Conservation (phyloP, 2,888 invertebrate genomes). For the Salpingus planirostris region DNA sequence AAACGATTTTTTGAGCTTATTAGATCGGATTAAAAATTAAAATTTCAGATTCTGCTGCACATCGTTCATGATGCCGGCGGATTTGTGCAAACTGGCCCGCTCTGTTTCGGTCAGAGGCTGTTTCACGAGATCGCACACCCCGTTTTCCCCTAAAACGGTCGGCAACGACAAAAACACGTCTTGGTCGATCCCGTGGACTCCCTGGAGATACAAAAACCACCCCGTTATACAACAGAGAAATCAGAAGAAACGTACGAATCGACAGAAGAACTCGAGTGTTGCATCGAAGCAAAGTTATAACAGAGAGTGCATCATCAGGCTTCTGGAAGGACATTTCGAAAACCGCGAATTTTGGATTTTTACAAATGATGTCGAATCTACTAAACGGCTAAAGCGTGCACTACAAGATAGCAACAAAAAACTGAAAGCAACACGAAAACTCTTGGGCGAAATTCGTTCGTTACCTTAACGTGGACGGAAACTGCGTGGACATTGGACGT, state of each 20-base stretch:
- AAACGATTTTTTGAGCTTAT: no score
- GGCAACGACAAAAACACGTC: conserved; percentile 85
- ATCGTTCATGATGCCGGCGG: conserved; percentile 44
- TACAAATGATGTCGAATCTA: not conserved
- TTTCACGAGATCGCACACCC: conserved; percentile 63
- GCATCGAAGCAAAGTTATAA: no score
- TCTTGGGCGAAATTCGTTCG: no score
- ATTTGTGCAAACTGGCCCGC: conserved; percentile 51
- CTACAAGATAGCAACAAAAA: not conserved
- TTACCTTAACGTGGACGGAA: conserved; percentile 67
- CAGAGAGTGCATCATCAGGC: no score
- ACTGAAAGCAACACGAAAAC: not conserved
- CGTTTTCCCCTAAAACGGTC: conserved; percentile 61
- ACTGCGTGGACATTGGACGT: conserved; percentile 68
- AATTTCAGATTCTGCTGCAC: conserved; percentile 15
- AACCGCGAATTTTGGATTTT: not conserved
- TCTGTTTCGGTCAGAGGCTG: conserved; percentile 63
- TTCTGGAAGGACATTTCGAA: no score
- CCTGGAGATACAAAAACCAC: conserved; percentile 49
- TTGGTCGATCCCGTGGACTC: conserved; percentile 67
- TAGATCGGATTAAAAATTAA: no score
- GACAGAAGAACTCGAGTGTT: no score
- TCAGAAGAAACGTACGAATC: no score
- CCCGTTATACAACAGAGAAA: no score
- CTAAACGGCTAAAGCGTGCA: conserved; percentile 1